These are phyloP conservation scores for Dendrophyllia cribrosa DNA, from an alignment of 64 coral and sea anemone species.

Conservation along the genomic window DNA sequence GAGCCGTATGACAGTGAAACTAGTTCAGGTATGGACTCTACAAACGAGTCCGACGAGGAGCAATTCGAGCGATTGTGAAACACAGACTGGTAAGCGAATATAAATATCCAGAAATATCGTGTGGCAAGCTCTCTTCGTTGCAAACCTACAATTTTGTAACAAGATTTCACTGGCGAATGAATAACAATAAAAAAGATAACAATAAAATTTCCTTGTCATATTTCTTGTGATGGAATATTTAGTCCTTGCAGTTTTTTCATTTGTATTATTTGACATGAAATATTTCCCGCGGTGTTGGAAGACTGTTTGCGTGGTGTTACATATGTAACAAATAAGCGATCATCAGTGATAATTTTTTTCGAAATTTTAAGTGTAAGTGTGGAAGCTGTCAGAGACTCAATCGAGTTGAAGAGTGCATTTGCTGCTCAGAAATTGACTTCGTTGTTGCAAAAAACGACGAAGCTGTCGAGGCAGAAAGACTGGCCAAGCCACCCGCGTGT, in stretches of 20 bases:
- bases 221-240: too few species aligned
- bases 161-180: too few species aligned
- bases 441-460: neutral
- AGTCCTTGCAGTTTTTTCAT: too few species aligned
- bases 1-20: neutral
- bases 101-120: too few species aligned
- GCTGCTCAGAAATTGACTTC: neutral
- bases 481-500: neutral
- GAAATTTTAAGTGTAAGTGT: neutral
- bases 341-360: neutral
- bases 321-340: too few species aligned
- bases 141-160: too few species aligned
- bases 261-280: too few species aligned
- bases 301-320: too few species aligned
- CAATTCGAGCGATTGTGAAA: neutral
- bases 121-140: too few species aligned
- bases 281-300: too few species aligned
- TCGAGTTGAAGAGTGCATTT: neutral
- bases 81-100: neutral
- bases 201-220: too few species aligned
- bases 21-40: conserved; percentile 8
- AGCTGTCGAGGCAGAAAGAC: neutral
- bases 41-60: neutral
- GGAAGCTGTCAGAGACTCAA: neutral
- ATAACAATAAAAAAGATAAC: too few species aligned